Evolutionary conservation across 2,113 vertebrate genomes (phyloP).

Genomic region (Dromas ardeola): DNA sequence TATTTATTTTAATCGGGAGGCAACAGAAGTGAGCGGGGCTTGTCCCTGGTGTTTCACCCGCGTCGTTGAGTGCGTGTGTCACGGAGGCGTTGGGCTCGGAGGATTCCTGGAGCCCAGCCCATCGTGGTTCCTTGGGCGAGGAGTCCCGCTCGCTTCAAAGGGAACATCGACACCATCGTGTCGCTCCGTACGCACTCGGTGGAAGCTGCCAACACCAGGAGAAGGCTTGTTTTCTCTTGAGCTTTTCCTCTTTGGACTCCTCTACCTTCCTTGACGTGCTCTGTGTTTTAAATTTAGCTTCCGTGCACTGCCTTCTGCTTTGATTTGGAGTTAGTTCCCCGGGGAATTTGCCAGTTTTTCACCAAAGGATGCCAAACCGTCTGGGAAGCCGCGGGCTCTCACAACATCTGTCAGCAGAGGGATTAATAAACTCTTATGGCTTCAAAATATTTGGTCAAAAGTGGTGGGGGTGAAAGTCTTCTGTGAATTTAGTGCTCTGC

Average conservation of each 20-base stretch:
- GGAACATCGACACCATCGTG: not conserved
- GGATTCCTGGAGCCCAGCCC: not conserved
- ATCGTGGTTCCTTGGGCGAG: not conserved
- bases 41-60: not conserved
- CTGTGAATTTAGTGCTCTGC: too few species aligned
- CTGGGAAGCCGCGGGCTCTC: not conserved
- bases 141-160: not conserved
- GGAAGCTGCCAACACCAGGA: not conserved
- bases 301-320: not conserved
- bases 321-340: not conserved
- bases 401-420: not conserved
- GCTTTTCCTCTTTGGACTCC: not conserved
- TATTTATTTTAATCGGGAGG: not conserved
- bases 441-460: not conserved
- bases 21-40: not conserved
- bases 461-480: not conserved
- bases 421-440: fast-evolving
- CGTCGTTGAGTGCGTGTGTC: constrained; percentile 18
- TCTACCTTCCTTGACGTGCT: not conserved
- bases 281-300: not conserved
- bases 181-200: fast-evolving
- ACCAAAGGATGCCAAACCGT: fast-evolving
- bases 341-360: not conserved
- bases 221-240: not conserved
- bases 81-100: constrained; percentile 11